Percentiles rank a stretch among this genome's conserved stretches.
Evolutionary conservation across 2,113 vertebrate genomes (phyloP).

Genomic region (Panthera tigris): DNA sequence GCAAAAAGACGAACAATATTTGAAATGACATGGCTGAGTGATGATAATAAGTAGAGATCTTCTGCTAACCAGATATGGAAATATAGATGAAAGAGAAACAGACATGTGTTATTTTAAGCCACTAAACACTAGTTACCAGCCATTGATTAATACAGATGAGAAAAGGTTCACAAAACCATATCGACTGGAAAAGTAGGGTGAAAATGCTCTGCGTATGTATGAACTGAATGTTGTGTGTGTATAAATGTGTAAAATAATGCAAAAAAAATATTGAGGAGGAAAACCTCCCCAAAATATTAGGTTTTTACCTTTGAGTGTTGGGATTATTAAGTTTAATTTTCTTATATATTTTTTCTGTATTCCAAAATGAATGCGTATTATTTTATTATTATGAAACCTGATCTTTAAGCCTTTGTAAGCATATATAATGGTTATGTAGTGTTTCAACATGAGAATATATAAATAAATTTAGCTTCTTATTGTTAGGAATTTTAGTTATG

Average conservation of each 20-base stretch:
- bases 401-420: not conserved
- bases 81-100: not conserved
- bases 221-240: not conserved
- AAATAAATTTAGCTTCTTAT: not conserved
- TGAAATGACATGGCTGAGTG: not conserved
- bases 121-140: not conserved
- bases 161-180: not conserved
- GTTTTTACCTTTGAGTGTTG: not conserved
- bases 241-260: not conserved
- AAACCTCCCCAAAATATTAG: not conserved
- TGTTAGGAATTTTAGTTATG: not conserved
- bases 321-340: not conserved
- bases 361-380: not conserved
- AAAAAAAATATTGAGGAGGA: not conserved
- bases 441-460: not conserved
- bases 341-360: not conserved
- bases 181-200: not conserved
- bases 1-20: not conserved
- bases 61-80: slow-evolving; percentile 1
- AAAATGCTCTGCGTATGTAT: not conserved
- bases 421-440: not conserved
- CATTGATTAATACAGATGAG: not conserved
- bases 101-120: not conserved
- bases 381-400: not conserved
- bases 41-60: not conserved